A percentile compares a stretch with the other conserved stretches of the same genome.
phyloP scores from a whole-genome alignment of 2,888 invertebrate species.

The Tetragonisca angustula region DNA sequence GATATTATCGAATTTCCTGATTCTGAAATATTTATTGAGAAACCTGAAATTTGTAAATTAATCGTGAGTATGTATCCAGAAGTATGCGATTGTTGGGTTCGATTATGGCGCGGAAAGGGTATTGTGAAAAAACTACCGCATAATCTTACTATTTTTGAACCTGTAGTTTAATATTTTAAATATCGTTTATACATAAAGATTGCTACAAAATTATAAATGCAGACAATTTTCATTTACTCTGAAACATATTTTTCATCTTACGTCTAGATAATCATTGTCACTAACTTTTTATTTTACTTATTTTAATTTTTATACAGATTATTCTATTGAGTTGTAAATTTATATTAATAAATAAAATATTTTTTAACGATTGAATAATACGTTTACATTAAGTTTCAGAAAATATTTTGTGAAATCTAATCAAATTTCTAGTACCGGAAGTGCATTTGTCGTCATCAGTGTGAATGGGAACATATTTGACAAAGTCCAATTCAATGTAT shows the following conservation, averaged over 20 bases:
- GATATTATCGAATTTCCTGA: slow-evolving; percentile 72
- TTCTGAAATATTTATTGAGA: slow-evolving; percentile 64
- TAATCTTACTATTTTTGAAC: slow-evolving; percentile 76
- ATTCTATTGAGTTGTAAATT: not conserved
- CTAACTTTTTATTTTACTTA: not conserved
- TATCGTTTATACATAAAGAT: slow-evolving; percentile 1
- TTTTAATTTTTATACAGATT: not conserved
- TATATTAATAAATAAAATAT: not conserved
- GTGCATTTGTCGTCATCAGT: not conserved
- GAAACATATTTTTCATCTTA: not conserved
- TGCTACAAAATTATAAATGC: not conserved
- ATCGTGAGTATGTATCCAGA: slow-evolving; percentile 72
- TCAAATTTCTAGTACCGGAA: not conserved
- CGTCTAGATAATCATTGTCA: not conserved
- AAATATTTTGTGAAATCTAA: not conserved
- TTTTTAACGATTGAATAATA: not conserved
- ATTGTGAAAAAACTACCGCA: slow-evolving; percentile 71
- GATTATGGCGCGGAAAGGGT: slow-evolving; percentile 76
- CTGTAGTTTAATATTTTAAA: slow-evolving; percentile 40
- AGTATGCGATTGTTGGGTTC: slow-evolving; percentile 75
- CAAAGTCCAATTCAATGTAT: not conserved
- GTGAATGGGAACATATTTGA: slow-evolving; percentile 20
- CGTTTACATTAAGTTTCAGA: not conserved
- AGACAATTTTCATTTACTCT: not conserved
- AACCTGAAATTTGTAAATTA: slow-evolving; percentile 77